Percentiles rank a stretch among this genome's conserved stretches.
Evolutionary conservation across 2,113 vertebrate genomes (phyloP).

Genomic region (Anthoscopus minutus): DNA sequence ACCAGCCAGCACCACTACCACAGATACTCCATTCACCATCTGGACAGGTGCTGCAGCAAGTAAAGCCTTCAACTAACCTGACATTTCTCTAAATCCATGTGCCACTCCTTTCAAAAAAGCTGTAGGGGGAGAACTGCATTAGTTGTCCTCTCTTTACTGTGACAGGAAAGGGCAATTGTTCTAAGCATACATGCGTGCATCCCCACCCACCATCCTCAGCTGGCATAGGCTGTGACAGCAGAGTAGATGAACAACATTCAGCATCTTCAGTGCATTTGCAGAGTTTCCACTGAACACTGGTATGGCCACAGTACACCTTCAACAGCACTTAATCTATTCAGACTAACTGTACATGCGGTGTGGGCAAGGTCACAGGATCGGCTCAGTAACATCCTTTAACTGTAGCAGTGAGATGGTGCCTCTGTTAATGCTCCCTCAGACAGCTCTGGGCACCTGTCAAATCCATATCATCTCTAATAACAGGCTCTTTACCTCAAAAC

Average conservation of each 20-base stretch:
- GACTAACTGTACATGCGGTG: background rate
- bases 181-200: fast-evolving
- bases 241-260: background rate
- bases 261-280: background rate
- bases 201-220: background rate
- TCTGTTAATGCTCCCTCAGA: background rate
- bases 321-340: background rate
- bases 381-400: background rate
- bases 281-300: background rate
- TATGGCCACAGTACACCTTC: background rate
- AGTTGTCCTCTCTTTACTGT: background rate
- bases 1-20: background rate
- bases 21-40: background rate
- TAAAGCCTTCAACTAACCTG: background rate
- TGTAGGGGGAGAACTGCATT: background rate
- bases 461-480: background rate
- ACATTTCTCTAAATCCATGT: background rate
- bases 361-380: background rate
- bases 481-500: background rate
- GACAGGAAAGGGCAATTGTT: background rate
- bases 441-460: background rate
- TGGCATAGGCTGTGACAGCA: background rate
- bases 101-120: background rate
- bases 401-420: background rate
- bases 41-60: background rate